Evolutionary conservation across 2,113 vertebrate species (phyloP).

Genomic region (Zosterops lateralis): DNA sequence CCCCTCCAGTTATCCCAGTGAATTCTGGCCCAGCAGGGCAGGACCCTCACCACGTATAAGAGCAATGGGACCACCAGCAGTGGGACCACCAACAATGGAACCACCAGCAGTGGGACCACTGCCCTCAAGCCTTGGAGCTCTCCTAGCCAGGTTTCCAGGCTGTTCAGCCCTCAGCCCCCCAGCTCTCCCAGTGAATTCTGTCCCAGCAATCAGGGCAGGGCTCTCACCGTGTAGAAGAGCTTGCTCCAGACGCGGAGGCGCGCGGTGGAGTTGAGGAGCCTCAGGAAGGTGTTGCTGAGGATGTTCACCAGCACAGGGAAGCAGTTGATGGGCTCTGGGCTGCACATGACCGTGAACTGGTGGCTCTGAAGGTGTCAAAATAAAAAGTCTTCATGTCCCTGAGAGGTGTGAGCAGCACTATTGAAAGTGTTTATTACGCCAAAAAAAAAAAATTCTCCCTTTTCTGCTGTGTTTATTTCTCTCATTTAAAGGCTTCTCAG

Average conservation of each 20-base stretch:
- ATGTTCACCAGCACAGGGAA: slow-evolving; percentile 80
- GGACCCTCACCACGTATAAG: too few relatives aligned
- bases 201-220: not conserved
- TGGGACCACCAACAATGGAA: too few relatives aligned
- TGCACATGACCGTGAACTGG: slow-evolving; percentile 79
- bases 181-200: rapidly evolving
- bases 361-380: slow-evolving; percentile 62
- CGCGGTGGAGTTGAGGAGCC: slow-evolving; percentile 66
- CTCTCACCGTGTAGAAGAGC: slow-evolving; percentile 52
- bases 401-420: not conserved
- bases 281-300: slow-evolving; percentile 83
- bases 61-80: too few relatives aligned
- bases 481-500: not conserved
- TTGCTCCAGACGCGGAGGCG: slow-evolving; percentile 78
- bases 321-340: slow-evolving; percentile 81
- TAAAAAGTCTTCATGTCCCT: not conserved
- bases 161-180: too few relatives aligned
- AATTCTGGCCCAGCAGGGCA: not conserved
- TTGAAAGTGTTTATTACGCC: rapidly evolving
- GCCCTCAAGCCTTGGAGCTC: too few relatives aligned
- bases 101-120: too few relatives aligned
- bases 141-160: too few relatives aligned
- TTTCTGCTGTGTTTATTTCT: not conserved
- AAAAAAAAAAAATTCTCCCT: not conserved
- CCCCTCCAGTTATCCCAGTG: rapidly evolving